Conservation (phyloP, 2,888 invertebrate genomes). For the Hedya salicella region DNA sequence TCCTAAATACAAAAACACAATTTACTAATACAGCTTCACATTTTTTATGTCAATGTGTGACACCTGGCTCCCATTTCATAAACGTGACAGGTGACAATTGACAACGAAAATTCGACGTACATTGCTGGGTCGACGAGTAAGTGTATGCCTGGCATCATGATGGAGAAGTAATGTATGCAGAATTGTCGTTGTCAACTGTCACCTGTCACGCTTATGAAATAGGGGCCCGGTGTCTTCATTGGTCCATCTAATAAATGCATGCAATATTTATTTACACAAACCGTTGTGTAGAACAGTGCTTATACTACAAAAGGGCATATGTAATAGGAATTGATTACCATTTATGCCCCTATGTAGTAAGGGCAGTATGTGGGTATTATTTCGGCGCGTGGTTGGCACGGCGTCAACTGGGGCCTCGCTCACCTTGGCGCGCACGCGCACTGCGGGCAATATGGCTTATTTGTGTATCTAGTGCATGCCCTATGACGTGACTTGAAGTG, state of each 20-base stretch:
- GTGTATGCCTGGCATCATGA: no score
- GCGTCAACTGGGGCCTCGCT: constrained; percentile 69
- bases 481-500: constrained; percentile 8
- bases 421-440: constrained; percentile 67
- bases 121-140: no score
- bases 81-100: no score
- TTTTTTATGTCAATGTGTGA: no score
- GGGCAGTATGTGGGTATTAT: constrained; percentile 54
- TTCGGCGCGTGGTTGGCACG: constrained; percentile 71
- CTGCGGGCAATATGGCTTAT: constrained; percentile 36
- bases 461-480: constrained; percentile 34
- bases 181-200: no score
- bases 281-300: neutral
- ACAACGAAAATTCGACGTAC: no score
- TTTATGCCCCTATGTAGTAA: neutral
- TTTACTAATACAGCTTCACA: no score
- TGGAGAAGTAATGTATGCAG: no score
- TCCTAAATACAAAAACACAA: no score
- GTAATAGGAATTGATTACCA: neutral
- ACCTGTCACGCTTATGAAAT: no score
- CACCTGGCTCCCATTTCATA: no score
- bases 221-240: neutral
- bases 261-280: neutral
- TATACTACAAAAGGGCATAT: neutral
- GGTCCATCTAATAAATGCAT: neutral